These are phyloP conservation scores for Crotophaga sulcirostris DNA, from an alignment of 2,113 vertebrate genomes.

Conservation along the genomic window DNA sequence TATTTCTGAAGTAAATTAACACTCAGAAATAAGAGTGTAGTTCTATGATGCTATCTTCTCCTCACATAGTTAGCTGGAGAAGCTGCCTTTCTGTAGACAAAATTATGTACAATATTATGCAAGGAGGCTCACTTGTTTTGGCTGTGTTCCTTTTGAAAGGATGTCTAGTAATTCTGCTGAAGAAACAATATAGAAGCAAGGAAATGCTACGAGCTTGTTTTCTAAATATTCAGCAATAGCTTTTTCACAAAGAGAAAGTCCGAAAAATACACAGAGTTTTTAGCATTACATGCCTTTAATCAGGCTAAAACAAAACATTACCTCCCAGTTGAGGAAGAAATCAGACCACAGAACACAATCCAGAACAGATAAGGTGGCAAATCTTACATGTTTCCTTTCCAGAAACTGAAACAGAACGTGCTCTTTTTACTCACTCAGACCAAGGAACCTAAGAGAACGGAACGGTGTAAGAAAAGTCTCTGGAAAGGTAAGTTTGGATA, in stretches of 20 bases:
- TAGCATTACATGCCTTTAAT: accelerated
- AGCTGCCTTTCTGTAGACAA: neutral
- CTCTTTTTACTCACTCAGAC: neutral
- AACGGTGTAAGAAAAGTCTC: neutral
- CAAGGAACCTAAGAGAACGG: accelerated
- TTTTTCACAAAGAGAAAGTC: slow-evolving; percentile 83
- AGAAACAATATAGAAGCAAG: slow-evolving; percentile 83
- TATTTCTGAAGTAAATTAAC: neutral
- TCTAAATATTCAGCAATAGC: slow-evolving; percentile 81
- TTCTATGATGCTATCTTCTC: neutral
- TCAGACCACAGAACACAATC: neutral
- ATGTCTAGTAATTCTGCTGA: slow-evolving; percentile 84
- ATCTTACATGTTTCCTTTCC: accelerated
- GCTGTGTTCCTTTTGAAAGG: slow-evolving; percentile 79
- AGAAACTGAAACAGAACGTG: neutral
- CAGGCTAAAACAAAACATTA: neutral
- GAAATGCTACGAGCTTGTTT: slow-evolving; percentile 80
- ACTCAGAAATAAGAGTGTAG: neutral
- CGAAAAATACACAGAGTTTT: slow-evolving; percentile 13
- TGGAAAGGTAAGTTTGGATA: neutral
- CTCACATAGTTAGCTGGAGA: neutral
- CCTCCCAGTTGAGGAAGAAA: neutral
- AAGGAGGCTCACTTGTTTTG: slow-evolving; percentile 74
- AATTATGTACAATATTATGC: neutral
- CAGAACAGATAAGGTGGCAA: neutral